Conservation (phyloP, 1,140 invertebrate genomes). For the Campoletis sonorensis region DNA sequence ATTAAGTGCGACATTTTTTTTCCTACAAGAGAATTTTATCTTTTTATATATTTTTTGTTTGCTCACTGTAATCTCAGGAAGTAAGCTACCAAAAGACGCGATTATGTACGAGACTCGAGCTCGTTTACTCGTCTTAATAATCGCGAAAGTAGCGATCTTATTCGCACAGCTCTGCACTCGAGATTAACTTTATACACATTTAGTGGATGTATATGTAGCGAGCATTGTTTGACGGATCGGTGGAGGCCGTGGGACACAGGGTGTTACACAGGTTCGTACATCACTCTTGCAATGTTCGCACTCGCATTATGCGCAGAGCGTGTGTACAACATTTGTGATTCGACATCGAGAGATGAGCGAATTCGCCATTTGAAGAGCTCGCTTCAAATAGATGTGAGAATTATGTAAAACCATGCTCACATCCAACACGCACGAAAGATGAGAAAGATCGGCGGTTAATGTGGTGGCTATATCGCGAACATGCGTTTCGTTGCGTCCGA, state of each 20-base stretch:
- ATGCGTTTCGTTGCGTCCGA: slow-evolving; percentile 53
- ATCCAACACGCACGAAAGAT: background rate
- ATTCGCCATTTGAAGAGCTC: background rate
- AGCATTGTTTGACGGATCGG: slow-evolving; percentile 54
- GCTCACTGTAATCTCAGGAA: no score
- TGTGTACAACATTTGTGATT: slow-evolving; percentile 11
- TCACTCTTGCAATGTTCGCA: slow-evolving; percentile 26
- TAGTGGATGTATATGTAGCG: slow-evolving; percentile 36
- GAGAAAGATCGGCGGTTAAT: background rate
- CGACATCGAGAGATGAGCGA: slow-evolving; percentile 21
- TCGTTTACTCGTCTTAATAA: slow-evolving; percentile 29
- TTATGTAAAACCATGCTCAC: slow-evolving; percentile 65
- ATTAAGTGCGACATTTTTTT: no score
- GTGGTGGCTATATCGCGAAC: background rate
- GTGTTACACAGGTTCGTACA: slow-evolving; percentile 35
- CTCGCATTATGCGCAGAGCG: slow-evolving; percentile 1
- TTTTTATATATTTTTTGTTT: no score
- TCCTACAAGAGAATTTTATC: no score
- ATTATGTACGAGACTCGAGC: no score
- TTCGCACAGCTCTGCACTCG: slow-evolving; percentile 51
- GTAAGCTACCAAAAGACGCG: no score
- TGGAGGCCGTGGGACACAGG: slow-evolving; percentile 64
- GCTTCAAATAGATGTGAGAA: slow-evolving; percentile 58
- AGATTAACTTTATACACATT: background rate
- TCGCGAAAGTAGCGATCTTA: slow-evolving; percentile 62